Evolutionary conservation across 2,113 vertebrate species (phyloP).

Genomic region (Centrocercus urophasianus): DNA sequence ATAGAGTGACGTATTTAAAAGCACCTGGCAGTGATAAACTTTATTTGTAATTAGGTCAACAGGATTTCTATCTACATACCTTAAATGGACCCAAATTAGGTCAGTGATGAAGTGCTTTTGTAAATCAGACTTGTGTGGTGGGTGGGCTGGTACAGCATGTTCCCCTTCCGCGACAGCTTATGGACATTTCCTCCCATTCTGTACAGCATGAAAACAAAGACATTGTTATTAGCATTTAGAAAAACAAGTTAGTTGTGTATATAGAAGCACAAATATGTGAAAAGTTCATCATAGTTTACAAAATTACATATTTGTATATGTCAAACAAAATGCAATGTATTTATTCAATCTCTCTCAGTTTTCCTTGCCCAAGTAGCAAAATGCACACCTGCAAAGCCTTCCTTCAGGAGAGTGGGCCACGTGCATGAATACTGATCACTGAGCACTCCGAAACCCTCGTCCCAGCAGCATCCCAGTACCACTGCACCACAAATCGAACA

Average conservation of each 20-base stretch:
- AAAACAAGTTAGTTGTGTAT: background rate
- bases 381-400: background rate
- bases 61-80: constrained; percentile 36
- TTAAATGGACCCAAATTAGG: constrained; percentile 42
- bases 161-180: background rate
- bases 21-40: background rate
- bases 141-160: background rate
- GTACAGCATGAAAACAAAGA: background rate
- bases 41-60: constrained; percentile 18
- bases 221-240: background rate
- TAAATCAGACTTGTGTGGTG: constrained; percentile 20
- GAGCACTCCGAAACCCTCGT: background rate
- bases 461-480: background rate
- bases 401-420: background rate
- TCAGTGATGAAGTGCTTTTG: constrained; percentile 41
- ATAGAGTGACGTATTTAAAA: constrained; percentile 28
- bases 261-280: background rate
- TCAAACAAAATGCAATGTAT: background rate
- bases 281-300: background rate
- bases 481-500: background rate
- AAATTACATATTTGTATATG: background rate
- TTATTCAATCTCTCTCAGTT: background rate
- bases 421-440: background rate
- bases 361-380: background rate
- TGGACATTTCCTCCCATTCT: background rate